Conservation (phyloP, 2,888 invertebrate species). For the Yponomeuta sedellus region DNA sequence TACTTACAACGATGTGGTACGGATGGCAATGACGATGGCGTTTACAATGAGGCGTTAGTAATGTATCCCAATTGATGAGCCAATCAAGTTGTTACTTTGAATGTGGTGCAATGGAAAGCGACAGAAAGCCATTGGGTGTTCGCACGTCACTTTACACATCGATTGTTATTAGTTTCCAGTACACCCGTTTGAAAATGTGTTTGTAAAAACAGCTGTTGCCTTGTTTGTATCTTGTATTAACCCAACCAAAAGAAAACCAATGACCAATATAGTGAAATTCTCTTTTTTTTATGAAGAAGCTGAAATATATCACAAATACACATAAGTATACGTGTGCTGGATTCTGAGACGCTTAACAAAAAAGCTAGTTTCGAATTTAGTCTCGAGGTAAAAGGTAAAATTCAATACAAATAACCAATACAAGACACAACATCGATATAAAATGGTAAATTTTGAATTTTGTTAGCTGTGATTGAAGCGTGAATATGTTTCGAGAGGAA, state of each 20-base stretch:
- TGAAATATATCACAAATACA: conserved; percentile 73
- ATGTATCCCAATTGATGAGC: conserved; percentile 73
- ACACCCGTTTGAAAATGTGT: conserved; percentile 47
- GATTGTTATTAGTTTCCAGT: conserved; percentile 72
- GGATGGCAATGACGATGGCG: conserved; percentile 58
- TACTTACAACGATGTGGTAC: conserved; percentile 70
- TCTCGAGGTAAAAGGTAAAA: conserved; percentile 17
- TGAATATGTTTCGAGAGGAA: conserved; percentile 62
- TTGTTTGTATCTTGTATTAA: conserved; percentile 70
- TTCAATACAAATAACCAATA: conserved; percentile 71
- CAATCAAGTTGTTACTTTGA: conserved; percentile 67
- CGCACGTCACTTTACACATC: conserved; percentile 50
- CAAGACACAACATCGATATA: conserved; percentile 69
- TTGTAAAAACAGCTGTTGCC: conserved; percentile 47
- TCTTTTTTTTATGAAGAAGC: conserved; percentile 73
- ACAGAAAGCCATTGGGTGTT: conserved; percentile 67
- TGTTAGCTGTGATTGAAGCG: conserved; percentile 72
- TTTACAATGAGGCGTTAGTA: conserved; percentile 75
- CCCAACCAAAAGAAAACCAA: conserved; percentile 77
- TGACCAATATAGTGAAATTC: conserved; percentile 53
- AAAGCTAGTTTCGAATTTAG: conserved; percentile 11
- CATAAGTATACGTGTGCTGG: conserved; percentile 40
- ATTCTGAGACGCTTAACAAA: neutral
- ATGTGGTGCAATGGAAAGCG: conserved; percentile 75
- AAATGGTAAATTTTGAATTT: conserved; percentile 68